Evolutionary conservation across 2,113 vertebrate genomes (phyloP).

Genomic region (Sylvia atricapilla): DNA sequence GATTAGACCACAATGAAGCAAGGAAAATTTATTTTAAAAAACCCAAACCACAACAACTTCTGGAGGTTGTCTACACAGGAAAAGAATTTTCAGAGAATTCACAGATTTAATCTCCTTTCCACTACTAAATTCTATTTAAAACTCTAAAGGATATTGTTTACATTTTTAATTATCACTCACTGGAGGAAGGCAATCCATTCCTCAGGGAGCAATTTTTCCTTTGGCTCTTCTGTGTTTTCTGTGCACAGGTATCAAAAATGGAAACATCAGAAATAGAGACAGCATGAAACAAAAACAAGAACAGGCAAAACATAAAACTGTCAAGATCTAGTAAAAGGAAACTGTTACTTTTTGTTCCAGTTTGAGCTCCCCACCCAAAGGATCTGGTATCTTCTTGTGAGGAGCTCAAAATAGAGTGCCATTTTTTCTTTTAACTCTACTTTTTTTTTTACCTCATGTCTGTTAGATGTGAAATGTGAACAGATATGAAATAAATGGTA

Average conservation of each 20-base stretch:
- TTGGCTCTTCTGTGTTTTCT: background rate
- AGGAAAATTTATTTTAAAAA: background rate
- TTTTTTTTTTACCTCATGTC: background rate
- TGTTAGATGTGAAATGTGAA: background rate
- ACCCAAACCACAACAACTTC: background rate
- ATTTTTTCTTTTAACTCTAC: background rate
- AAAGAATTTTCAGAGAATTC: background rate
- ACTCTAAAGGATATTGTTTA: background rate
- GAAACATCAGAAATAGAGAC: background rate
- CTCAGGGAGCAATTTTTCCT: background rate
- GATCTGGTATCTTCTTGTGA: background rate
- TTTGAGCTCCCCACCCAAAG: background rate
- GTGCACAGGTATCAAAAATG: background rate
- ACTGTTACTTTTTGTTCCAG: background rate
- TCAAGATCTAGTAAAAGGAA: background rate
- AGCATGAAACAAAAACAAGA: background rate
- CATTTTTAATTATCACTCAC: background rate
- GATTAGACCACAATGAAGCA: background rate
- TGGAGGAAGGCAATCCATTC: background rate
- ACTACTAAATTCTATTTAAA: background rate
- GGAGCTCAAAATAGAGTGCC: background rate
- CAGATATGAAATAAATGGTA: background rate
- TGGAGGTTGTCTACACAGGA: background rate
- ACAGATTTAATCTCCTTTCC: background rate
- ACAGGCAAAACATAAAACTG: background rate